phyloP scores from a whole-genome alignment of 1,140 invertebrate genomes.

The Macrotrachela quadricornifera region DNA sequence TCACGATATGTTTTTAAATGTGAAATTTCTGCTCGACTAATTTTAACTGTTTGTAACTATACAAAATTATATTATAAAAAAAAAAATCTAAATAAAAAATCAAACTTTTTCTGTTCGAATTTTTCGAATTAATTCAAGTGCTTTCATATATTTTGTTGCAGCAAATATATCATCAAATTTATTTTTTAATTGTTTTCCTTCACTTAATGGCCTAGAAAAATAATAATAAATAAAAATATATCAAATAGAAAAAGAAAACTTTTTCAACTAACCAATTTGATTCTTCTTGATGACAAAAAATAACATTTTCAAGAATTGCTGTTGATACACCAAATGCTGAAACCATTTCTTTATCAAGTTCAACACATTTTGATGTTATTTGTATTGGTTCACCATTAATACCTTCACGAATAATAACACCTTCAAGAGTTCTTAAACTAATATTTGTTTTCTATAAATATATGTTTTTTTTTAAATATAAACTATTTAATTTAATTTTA shows the following conservation, averaged over 20 bases:
- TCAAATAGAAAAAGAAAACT: not conserved
- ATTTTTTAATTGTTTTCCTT: constrained; percentile 74
- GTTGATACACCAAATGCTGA: constrained; percentile 61
- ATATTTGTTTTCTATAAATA: constrained; percentile 14
- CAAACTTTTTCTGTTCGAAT: constrained; percentile 13
- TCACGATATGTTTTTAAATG: too few species aligned
- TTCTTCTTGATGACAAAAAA: constrained; percentile 97
- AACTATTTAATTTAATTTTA: constrained; percentile 10
- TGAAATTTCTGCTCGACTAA: too few species aligned
- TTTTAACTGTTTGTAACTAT: too few species aligned
- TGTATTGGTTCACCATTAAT: constrained; percentile 25
- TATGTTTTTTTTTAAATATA: not conserved
- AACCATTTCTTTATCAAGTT: constrained; percentile 44
- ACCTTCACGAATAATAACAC: constrained; percentile 35
- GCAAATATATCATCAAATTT: constrained; percentile 97
- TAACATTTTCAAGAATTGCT: constrained; percentile 77
- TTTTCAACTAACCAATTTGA: constrained; percentile 47
- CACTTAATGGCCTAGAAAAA: constrained; percentile 55
- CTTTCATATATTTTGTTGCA: constrained; percentile 69
- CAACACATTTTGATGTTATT: constrained; percentile 43
- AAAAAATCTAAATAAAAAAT: too few species aligned
- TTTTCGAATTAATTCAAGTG: constrained; percentile 55
- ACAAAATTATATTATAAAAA: too few species aligned
- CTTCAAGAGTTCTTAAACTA: constrained; percentile 46
- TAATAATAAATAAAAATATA: constrained; percentile 1